Evolutionary conservation across 2,113 vertebrate species (phyloP).

Genomic region (Gymnorhina tibicen): DNA sequence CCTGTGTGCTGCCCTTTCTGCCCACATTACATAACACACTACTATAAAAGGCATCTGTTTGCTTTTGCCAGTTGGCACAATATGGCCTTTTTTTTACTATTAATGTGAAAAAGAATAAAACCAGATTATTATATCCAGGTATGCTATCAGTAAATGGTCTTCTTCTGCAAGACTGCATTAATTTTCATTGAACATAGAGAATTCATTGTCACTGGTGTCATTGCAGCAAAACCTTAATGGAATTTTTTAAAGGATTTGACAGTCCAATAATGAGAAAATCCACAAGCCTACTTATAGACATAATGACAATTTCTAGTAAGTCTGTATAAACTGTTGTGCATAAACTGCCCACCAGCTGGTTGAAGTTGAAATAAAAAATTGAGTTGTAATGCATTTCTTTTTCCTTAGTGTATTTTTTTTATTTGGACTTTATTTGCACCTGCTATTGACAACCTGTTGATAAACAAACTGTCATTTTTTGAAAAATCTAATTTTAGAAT

Average conservation of each 20-base stretch:
- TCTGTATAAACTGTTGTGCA: not conserved
- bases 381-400: not conserved
- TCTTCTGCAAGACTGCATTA: constrained; percentile 14
- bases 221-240: constrained; percentile 3
- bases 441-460: not conserved
- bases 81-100: not conserved
- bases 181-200: constrained; percentile 24
- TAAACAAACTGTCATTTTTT: not conserved
- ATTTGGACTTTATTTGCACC: not conserved
- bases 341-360: not conserved
- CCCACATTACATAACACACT: not conserved
- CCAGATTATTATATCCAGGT: not conserved
- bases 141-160: not conserved
- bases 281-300: not conserved
- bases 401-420: not conserved
- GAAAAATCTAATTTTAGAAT: not conserved
- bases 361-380: not conserved
- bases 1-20: not conserved
- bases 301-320: not conserved
- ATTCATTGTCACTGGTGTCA: constrained; percentile 29
- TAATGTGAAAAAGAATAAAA: not conserved
- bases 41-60: not conserved
- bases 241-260: constrained; percentile 28
- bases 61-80: not conserved
- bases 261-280: constrained; percentile 23